Evolutionary conservation across 1,140 invertebrate genomes (phyloP), one percentile per base, ranked within the genome.

Genomic region (Homarus americanus): DNA sequence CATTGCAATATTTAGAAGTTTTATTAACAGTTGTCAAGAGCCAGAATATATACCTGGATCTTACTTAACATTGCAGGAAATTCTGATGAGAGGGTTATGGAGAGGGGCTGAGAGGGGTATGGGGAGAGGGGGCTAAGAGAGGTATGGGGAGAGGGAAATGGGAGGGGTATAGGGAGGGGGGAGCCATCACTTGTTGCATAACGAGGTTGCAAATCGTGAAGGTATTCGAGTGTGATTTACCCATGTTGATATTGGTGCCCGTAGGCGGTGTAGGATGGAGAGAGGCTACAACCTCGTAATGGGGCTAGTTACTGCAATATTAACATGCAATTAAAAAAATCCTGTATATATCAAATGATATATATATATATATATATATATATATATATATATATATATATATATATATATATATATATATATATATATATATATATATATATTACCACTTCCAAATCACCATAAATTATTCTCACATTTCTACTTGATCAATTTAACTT

Each of bases 381-480:
- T 58, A 58, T 58, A 58, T 15, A 58, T 58, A 9, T 15, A 58
- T 58, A 9, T 15, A 15, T 58, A 58, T 24, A 9, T 24, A 58
- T 58, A 58, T 58, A 58, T 58, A 58, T 58, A 58, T 58, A 58
- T 58, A 58, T 58, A 58, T 58, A 58, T 58, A 58, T 58, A 58
- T 58, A 58, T 58, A 58, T 58, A 24, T 58, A 58, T 49, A 49
- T 49, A 49, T 49, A 49, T 58, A 58, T 58, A 49, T 49, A 49
- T 49, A 49, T 49, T 7, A 7, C 4, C 15, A 49, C 44, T 7
- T 4, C 4, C 44, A 12, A 12, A 4, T 49, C 15, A 49, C 44
- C 15, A 12, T 15, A 7, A 49, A 49, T 4, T 49, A 49, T 4
- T 49, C 44, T 49, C n/a, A n/a, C n/a, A n/a, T n/a, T n/a, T n/a